Evolutionary conservation across 2,113 vertebrate species (phyloP).

Genomic region (Nasalis larvatus): DNA sequence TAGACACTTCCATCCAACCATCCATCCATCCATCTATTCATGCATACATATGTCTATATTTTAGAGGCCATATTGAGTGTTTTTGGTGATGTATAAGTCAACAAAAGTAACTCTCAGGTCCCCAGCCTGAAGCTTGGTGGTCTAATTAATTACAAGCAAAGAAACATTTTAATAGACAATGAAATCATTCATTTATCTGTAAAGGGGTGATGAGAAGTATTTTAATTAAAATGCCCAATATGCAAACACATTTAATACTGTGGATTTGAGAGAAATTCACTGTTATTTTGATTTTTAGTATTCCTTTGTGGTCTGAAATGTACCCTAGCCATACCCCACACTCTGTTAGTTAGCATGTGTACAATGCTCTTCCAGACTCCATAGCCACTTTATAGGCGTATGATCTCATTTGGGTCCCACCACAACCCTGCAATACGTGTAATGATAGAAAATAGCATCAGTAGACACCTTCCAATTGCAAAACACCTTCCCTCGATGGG

Average conservation of each 20-base stretch:
- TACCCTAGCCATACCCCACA: neutral
- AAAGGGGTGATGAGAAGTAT: slow-evolving; percentile 30
- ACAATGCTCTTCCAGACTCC: neutral
- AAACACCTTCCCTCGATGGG: neutral
- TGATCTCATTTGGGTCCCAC: neutral
- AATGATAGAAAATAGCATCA: neutral
- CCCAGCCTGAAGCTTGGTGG: neutral
- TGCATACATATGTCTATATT: neutral
- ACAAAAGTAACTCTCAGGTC: neutral
- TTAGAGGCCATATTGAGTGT: neutral
- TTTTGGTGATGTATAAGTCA: neutral
- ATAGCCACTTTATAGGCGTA: neutral
- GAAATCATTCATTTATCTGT: slow-evolving; percentile 42
- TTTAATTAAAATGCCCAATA: slow-evolving; percentile 17
- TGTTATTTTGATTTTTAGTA: neutral
- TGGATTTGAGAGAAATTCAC: neutral
- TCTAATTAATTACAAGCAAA: slow-evolving; percentile 21
- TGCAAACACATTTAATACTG: slow-evolving; percentile 2
- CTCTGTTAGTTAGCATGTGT: neutral
- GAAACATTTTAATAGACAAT: slow-evolving; percentile 42
- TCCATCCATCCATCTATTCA: too few species aligned
- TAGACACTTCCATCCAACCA: neutral
- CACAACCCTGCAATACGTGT: neutral
- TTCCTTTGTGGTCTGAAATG: slow-evolving; percentile 15
- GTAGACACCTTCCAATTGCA: neutral